A percentile compares a stretch with the other conserved stretches of the same genome.
Conservation (phyloP, 35 echinoderm and acorn worm species). For the Amphiura filiformis region DNA sequence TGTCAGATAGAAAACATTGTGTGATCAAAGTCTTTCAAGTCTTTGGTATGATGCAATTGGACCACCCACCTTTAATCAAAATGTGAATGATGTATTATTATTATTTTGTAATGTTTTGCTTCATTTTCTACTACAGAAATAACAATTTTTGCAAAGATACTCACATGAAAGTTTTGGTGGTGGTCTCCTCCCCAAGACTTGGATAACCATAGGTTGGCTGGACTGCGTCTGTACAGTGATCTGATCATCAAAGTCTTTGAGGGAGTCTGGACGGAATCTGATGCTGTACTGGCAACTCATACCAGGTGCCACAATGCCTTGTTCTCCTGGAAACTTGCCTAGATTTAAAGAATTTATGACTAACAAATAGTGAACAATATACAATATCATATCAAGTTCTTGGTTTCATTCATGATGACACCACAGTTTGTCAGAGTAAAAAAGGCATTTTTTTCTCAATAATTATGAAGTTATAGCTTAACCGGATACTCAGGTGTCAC, state of each 20-base stretch:
- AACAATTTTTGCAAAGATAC: too few species aligned
- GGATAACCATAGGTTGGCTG: constrained; percentile 58
- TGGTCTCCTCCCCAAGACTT: constrained; percentile 68
- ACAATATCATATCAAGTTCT: too few species aligned
- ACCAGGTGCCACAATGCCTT: constrained; percentile 93
- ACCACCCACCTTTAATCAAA: too few species aligned
- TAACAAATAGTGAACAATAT: background rate
- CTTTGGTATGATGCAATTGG: too few species aligned
- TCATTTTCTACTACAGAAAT: too few species aligned
- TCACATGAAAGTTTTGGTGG: constrained; percentile 80
- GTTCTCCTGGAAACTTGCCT: constrained; percentile 97
- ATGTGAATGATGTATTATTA: too few species aligned
- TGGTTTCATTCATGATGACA: background rate
- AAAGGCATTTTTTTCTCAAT: background rate
- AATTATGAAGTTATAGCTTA: too few species aligned
- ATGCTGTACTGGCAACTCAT: constrained; percentile 99
- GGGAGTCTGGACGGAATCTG: constrained; percentile 94
- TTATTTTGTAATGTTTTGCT: too few species aligned
- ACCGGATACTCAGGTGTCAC: too few species aligned
- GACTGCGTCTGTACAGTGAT: constrained; percentile 81
- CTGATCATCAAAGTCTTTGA: constrained; percentile 95
- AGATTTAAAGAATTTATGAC: background rate
- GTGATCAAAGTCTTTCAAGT: too few species aligned
- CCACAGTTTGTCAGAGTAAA: background rate
- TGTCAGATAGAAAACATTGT: too few species aligned